Base-by-base conservation (phyloP, 92 coral and sea anemone genomes). In the Epizoanthus scotinus region DNA sequence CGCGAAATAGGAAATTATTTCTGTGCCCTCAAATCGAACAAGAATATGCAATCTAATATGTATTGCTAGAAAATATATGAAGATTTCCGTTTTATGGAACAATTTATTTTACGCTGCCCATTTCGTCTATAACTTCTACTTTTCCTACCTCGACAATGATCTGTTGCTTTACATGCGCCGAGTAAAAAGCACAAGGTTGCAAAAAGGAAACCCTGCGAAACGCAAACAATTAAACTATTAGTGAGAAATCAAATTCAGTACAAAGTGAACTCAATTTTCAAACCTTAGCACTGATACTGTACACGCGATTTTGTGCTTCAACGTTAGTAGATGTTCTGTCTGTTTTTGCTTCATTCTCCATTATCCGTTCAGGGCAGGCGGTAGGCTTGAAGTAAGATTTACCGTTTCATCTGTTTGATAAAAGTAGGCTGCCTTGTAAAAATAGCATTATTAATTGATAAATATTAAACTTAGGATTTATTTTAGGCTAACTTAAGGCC, bases 261-360 rank as follows among this genome's bases (percentile, higher is more conserved):
- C 25, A 62, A 60, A 3, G 15, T 24, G 67, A 47, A 47, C 52
- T 47, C 52, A 47, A 47, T 13, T 47, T 15, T 62, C 67, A 62
- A 62, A 62, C 67, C 67, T 62, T 62, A 25, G 67, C 67, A 62
- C n/a, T n/a, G n/a, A 62, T 12, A 6, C 67, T 13, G 31, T 22
- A 12, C 10, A 17, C 67, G 38, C 25, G 67, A 15, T 62, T 62
- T 31, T 62, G 67, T 10, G 29, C 36, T 62, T 8, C n/a, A 62
- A n/a, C 7, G 13, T 18, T 31, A 62, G 25, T 56, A 21, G 25
- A 3, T 56, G 8, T 26, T 62, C 25, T 29, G 31, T 62, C 34
- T 10, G 36, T 25, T 26, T 2, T 15, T 6, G 18, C 6, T 10
- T 26, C 6, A 10, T 24, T 62, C 12, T 62, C 31, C 31, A 26